These are phyloP conservation scores for Aproaerema taeniolella DNA, from an alignment of 2,888 invertebrate species.

Conservation along the genomic window DNA sequence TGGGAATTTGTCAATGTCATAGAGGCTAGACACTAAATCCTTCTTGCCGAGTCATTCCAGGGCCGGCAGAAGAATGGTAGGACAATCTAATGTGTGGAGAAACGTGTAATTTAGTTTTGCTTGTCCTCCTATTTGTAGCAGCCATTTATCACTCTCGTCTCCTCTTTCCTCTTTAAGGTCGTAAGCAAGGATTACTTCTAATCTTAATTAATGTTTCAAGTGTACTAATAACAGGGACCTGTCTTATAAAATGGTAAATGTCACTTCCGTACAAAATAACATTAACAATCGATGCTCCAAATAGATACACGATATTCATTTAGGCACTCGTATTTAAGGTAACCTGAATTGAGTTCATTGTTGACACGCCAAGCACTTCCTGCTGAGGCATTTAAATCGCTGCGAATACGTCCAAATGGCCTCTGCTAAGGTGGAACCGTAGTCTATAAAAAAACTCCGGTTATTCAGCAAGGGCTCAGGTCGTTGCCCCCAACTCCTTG, in stretches of 20 bases:
- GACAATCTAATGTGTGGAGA: neutral
- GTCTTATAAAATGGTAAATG: too few relatives aligned
- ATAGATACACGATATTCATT: too few relatives aligned
- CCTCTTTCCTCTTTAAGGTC: too few relatives aligned
- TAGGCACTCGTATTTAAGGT: too few relatives aligned
- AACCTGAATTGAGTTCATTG: too few relatives aligned
- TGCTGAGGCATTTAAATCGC: conserved; percentile 2
- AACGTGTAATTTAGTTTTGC: neutral
- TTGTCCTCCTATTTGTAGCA: too few relatives aligned
- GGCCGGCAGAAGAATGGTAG: neutral
- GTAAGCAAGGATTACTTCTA: too few relatives aligned
- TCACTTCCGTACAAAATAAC: neutral
- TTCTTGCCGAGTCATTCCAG: conserved; percentile 3
- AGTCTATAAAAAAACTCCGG: conserved; percentile 36
- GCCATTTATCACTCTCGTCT: too few relatives aligned
- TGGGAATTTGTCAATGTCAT: conserved; percentile 7
- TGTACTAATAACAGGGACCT: too few relatives aligned
- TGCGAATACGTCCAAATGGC: neutral
- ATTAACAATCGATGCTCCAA: too few relatives aligned
- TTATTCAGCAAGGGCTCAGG: conserved; percentile 62
- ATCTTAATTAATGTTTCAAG: too few relatives aligned
- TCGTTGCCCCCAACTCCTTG: conserved; percentile 54
- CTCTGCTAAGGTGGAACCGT: neutral
- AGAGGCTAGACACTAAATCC: neutral
- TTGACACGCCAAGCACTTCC: conserved; percentile 1